Base-by-base conservation (phyloP, 2,888 invertebrate species). In the Drosophila meridiana region DNA sequence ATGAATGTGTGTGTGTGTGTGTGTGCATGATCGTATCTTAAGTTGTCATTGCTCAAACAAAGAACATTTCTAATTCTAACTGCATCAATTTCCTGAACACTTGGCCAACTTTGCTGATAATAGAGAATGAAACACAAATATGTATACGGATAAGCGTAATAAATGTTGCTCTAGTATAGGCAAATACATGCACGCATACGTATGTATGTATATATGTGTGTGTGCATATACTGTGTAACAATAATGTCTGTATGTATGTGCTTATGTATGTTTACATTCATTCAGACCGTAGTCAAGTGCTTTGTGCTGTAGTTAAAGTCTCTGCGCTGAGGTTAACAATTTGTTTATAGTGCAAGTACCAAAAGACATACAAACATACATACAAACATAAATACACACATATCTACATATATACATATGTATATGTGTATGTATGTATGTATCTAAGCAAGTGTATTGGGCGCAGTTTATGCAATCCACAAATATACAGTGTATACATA, bases 41-140 rank as follows among this genome's bases (percentile, higher is more conserved):
- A 47, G 62, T 57, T 48, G 3, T 52, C 28, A 28, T 47, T 62
- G 2, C 38, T 57, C 32, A 59, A 70, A 73, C 72, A 69, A 74
- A 61, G 69, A 73, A 32, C 47, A 53, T 42, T 50, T 50, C 50
- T 42, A 53, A 69, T 50, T 65, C 28, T 13, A 52, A 36, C 20
- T 48, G 30, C 59, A 64, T 83, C 66, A 70, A 73, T 78, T 79
- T 85, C 82, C 83, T 76, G 69, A 58, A 53, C 53, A 73, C 42
- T 73, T 73, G 58, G 74, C 79, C 45, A 58, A 70, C 43, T 38
- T n/a, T 64, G 42, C 65, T 65, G 79, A 82, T 84, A 78, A 69
- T 32, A 59, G 5, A 6, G 47, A 61, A 73, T 62, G 38, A 14
- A 48, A 42, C n/a, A 56, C 28, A 52, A 30, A 28, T 36, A 38